Evolutionary conservation across 2,888 invertebrate species (phyloP).

Genomic region (Eilema caniola): DNA sequence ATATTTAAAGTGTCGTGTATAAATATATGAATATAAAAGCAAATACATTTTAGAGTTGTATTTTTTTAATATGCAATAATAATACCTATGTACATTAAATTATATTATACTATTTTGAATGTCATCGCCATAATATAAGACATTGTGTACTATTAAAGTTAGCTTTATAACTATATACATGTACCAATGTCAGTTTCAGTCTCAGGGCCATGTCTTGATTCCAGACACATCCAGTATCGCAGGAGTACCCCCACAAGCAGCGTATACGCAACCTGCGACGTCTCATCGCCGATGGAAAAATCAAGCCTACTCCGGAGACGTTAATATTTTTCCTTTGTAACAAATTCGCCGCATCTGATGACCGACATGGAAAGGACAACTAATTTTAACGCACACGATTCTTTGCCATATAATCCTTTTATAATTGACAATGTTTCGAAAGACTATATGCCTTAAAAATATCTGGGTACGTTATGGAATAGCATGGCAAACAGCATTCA

Average conservation of each 20-base stretch:
- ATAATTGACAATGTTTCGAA: constrained; percentile 3
- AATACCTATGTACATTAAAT: constrained; percentile 28
- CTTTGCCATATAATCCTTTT: constrained; percentile 3
- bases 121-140: constrained; percentile 34
- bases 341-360: constrained; percentile 82
- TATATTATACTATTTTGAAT: constrained; percentile 37
- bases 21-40: constrained; percentile 20
- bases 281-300: constrained; percentile 79
- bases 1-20: constrained; percentile 34
- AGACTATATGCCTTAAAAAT: neutral
- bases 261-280: constrained; percentile 87
- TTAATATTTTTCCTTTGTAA: constrained; percentile 85
- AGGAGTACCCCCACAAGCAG: constrained; percentile 88
- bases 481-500: neutral
- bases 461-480: neutral
- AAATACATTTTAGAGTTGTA: constrained; percentile 41
- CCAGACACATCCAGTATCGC: constrained; percentile 56
- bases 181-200: constrained; percentile 31
- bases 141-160: constrained; percentile 46
- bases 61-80: constrained; percentile 17
- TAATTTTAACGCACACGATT: constrained; percentile 38
- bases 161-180: constrained; percentile 19
- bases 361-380: constrained; percentile 65
- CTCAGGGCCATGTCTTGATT: constrained; percentile 38
- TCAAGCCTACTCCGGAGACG: constrained; percentile 81